A percentile compares a stretch with the other conserved stretches of the same genome.
Evolutionary conservation across 1,140 invertebrate genomes (phyloP).

Genomic region (Penaeus indicus): DNA sequence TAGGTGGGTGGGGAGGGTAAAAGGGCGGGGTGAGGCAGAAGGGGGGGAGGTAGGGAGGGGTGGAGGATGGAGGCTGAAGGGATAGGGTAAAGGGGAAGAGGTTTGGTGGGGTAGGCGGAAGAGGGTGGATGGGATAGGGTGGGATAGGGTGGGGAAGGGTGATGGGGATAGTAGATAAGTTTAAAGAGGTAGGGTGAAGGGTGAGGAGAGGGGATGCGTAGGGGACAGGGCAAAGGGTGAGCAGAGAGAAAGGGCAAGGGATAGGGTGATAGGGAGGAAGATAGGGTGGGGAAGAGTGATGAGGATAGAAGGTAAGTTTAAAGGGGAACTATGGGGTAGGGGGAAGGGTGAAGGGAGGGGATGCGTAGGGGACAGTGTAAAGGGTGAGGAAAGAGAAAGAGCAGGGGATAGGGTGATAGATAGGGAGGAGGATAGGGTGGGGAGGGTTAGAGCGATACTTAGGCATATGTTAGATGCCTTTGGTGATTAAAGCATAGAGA

Average conservation of each 20-base stretch:
- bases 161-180: too few species aligned
- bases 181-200: background rate
- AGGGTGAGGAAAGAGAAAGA: background rate
- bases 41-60: too few species aligned
- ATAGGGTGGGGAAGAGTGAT: background rate
- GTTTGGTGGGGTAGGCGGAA: background rate
- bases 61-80: too few species aligned
- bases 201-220: background rate
- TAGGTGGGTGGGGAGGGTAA: too few species aligned
- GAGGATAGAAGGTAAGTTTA: background rate
- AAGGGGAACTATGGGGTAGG: background rate
- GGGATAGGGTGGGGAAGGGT: background rate
- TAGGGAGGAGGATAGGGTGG: background rate
- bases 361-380: background rate
- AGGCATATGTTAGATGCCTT: too few species aligned
- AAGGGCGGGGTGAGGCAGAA: too few species aligned
- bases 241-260: background rate
- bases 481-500: too few species aligned
- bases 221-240: background rate
- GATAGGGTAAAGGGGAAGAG: too few species aligned
- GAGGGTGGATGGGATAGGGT: background rate
- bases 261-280: background rate
- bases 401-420: background rate
- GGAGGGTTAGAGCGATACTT: background rate
- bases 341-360: background rate